Evolutionary conservation across 2,113 vertebrate species (phyloP).

Genomic region (Ibidorhyncha struthersii): DNA sequence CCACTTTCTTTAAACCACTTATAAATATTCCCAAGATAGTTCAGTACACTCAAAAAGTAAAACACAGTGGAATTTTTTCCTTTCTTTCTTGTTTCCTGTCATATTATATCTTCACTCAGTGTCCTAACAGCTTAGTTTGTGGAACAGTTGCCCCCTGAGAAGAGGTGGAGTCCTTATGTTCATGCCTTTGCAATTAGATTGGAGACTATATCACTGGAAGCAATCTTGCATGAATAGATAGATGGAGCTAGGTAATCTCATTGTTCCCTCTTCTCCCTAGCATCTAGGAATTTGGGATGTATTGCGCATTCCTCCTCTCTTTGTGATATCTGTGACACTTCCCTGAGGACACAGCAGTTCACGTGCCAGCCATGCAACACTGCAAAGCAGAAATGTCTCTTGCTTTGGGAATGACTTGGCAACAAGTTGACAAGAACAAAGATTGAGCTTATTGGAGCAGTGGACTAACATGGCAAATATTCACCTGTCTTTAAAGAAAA

Average conservation of each 20-base stretch:
- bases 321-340: background rate
- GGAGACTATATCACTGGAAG: background rate
- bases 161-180: background rate
- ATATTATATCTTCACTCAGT: background rate
- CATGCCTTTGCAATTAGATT: background rate
- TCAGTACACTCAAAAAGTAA: background rate
- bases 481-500: background rate
- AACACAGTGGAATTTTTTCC: accelerated
- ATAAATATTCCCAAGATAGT: background rate
- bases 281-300: background rate
- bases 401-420: background rate
- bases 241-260: accelerated
- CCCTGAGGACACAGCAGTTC: background rate
- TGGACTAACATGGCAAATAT: background rate
- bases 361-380: background rate
- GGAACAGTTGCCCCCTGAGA: background rate
- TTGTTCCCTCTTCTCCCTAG: background rate
- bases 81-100: background rate
- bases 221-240: background rate
- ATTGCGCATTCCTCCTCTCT: accelerated
- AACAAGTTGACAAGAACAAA: background rate
- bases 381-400: background rate
- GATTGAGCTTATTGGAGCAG: background rate
- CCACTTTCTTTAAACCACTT: background rate
- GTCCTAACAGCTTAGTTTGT: background rate